phyloP scores from a whole-genome alignment of 2,113 vertebrate genomes.

The Colistium nudipinnis region DNA sequence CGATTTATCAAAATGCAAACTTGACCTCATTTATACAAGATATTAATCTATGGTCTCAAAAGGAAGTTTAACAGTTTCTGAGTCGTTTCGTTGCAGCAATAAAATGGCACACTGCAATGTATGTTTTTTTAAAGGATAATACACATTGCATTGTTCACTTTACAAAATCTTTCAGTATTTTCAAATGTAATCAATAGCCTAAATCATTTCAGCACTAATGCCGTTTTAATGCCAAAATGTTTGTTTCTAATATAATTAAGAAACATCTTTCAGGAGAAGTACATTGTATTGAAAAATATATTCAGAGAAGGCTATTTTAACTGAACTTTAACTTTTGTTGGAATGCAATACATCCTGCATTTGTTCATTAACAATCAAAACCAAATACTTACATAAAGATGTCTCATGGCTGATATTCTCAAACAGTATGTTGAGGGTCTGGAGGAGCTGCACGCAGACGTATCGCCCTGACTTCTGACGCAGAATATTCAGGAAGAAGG shows the following conservation, averaged over 20 bases:
- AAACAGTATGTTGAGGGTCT: conserved; percentile 98
- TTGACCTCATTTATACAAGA: too few species aligned
- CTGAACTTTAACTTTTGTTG: neutral
- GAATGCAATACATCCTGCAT: neutral
- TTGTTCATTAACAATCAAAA: neutral
- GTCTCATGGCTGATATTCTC: conserved; percentile 99
- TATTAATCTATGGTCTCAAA: too few species aligned
- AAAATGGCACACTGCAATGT: too few species aligned
- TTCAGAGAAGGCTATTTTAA: neutral
- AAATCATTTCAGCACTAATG: neutral
- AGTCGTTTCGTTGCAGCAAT: too few species aligned
- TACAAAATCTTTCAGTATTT: too few species aligned
- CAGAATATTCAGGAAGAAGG: conserved; percentile 98
- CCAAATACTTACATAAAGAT: conserved; percentile 89
- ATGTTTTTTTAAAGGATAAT: too few species aligned
- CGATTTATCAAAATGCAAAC: too few species aligned
- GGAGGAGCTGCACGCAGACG: conserved; percentile 97
- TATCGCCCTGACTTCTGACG: conserved; percentile 97
- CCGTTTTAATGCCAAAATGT: neutral
- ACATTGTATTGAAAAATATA: neutral
- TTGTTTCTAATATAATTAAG: neutral
- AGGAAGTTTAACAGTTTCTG: too few species aligned
- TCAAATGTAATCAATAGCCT: neutral
- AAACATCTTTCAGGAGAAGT: neutral
- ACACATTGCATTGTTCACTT: neutral